These are phyloP conservation scores for Nestor notabilis DNA, from an alignment of 2,113 vertebrate species.

Conservation along the genomic window DNA sequence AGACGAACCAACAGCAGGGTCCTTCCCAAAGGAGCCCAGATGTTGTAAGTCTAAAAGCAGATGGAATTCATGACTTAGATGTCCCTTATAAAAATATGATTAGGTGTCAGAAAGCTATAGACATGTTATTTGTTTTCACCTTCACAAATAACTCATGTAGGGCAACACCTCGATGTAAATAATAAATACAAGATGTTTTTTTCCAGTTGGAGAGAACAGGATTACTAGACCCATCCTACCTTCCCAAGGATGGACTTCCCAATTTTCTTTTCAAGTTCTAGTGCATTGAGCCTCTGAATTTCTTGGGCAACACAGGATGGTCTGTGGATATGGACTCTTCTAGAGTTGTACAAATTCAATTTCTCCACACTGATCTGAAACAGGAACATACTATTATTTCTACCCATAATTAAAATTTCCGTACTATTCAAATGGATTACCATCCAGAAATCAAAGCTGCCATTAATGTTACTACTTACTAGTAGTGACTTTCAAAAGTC, in stretches of 20 bases:
- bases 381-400: neutral
- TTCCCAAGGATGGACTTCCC: conserved; percentile 95
- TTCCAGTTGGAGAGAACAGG: neutral
- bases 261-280: conserved; percentile 89
- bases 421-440: neutral
- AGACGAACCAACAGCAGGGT: neutral
- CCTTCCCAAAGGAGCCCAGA: neutral
- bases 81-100: neutral
- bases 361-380: conserved; percentile 89
- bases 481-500: neutral
- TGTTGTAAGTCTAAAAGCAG: neutral
- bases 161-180: neutral
- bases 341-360: conserved; percentile 90
- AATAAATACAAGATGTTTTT: neutral
- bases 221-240: conserved; percentile 70
- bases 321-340: conserved; percentile 88
- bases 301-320: conserved; percentile 90
- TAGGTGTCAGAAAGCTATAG: neutral
- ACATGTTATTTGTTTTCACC: neutral
- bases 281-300: conserved; percentile 86
- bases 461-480: neutral
- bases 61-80: neutral
- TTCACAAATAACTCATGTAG: neutral
- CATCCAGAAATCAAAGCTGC: neutral
- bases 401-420: neutral